phyloP scores from a whole-genome alignment of 2,113 vertebrate genomes.

The Himantopus leucocephalus region DNA sequence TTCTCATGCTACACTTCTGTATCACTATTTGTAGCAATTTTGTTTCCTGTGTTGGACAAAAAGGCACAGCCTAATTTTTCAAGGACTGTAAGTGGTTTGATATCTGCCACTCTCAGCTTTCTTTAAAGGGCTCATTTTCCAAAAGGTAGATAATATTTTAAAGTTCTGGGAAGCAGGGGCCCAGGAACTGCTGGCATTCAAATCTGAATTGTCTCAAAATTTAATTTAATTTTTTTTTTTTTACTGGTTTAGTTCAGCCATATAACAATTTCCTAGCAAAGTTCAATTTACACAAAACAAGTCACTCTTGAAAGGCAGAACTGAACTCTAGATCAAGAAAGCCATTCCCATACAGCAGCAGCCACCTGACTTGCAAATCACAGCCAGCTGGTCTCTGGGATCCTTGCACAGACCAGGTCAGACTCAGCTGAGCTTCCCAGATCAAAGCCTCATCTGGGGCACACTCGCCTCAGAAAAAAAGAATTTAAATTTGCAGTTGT shows the following conservation, averaged over 20 bases:
- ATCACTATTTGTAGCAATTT: background rate
- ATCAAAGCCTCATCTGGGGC: constrained; percentile 40
- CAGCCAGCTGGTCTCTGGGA: background rate
- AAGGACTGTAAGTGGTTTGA: background rate
- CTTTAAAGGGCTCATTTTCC: background rate
- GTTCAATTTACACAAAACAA: background rate
- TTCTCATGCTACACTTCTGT: background rate
- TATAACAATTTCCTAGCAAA: background rate
- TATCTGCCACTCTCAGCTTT: background rate
- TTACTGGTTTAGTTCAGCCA: background rate
- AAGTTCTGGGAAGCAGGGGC: background rate
- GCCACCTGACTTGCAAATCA: background rate
- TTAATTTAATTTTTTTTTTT: background rate
- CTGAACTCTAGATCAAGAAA: background rate
- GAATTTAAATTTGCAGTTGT: background rate
- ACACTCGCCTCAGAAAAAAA: background rate
- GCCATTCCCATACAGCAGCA: background rate
- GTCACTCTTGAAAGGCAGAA: background rate
- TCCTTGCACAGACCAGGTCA: background rate
- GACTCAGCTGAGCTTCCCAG: background rate
- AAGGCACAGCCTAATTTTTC: background rate
- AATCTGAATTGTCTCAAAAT: background rate
- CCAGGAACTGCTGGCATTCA: background rate
- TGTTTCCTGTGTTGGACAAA: background rate
- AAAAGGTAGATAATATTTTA: background rate